Evolutionary conservation across 2,113 vertebrate species (phyloP).

Genomic region (Bucco capensis): DNA sequence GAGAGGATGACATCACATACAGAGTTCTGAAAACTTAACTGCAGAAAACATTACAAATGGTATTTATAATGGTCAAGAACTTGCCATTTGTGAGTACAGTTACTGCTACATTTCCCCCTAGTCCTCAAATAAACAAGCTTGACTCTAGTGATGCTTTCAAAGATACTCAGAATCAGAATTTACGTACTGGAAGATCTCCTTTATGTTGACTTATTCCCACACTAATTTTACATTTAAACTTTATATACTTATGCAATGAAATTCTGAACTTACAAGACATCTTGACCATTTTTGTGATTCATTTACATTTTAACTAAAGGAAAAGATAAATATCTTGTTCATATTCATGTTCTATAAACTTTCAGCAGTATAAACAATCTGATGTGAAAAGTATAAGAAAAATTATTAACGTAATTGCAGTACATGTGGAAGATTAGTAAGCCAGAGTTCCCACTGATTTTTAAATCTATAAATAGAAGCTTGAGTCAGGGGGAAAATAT

Average conservation of each 20-base stretch:
- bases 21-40: neutral
- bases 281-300: neutral
- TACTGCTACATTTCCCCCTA: neutral
- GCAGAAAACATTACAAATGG: neutral
- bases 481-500: neutral
- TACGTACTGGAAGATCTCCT: neutral
- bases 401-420: neutral
- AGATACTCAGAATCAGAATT: neutral
- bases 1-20: neutral
- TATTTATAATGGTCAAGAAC: neutral
- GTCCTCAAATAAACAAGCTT: conserved; percentile 4
- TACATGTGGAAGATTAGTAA: neutral
- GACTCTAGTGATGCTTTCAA: neutral
- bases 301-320: neutral
- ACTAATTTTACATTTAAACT: neutral
- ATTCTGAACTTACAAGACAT: neutral
- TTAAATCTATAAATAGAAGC: neutral
- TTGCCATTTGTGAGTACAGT: neutral
- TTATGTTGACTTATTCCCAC: neutral
- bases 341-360: neutral
- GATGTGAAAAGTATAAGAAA: neutral
- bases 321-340: neutral
- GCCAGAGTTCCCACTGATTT: neutral
- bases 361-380: neutral
- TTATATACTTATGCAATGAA: neutral